These are phyloP conservation scores for Pygmarrhopalites habei DNA, from an alignment of 1,140 invertebrate species.

Conservation along the genomic window DNA sequence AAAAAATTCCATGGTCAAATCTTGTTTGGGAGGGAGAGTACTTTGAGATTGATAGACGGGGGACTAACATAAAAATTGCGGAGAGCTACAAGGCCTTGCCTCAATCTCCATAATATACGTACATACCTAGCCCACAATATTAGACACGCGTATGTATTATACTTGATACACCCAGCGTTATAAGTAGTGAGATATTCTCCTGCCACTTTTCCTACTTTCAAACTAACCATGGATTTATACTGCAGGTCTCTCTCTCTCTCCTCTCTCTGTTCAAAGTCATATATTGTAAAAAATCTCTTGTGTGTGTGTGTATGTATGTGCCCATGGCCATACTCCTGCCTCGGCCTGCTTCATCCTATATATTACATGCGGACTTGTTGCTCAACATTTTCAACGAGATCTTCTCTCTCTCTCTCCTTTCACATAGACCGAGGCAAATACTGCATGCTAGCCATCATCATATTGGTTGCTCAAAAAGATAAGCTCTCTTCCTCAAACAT, in stretches of 20 bases:
- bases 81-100: conserved; percentile 2
- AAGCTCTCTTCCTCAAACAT: conserved; percentile 1
- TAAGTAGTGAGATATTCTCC: neutral
- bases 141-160: too few relatives aligned
- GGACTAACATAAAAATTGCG: conserved; percentile 14
- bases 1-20: conserved; percentile 14
- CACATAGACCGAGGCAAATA: too few relatives aligned
- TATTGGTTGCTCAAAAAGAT: neutral
- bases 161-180: too few relatives aligned
- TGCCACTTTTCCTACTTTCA: conserved; percentile 8
- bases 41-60: conserved; percentile 7
- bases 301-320: conserved; percentile 1
- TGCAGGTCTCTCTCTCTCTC: too few relatives aligned
- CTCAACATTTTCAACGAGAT: too few relatives aligned
- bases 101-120: too few relatives aligned
- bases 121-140: too few relatives aligned
- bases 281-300: too few relatives aligned
- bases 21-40: conserved; percentile 4
- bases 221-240: neutral
- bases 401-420: too few relatives aligned
- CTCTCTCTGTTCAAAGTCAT: too few relatives aligned
- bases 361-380: too few relatives aligned
- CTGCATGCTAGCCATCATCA: neutral
- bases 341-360: too few relatives aligned
- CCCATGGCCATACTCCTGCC: neutral